phyloP scores from a whole-genome alignment of 1,140 invertebrate genomes.

The Bombus breviceps region DNA sequence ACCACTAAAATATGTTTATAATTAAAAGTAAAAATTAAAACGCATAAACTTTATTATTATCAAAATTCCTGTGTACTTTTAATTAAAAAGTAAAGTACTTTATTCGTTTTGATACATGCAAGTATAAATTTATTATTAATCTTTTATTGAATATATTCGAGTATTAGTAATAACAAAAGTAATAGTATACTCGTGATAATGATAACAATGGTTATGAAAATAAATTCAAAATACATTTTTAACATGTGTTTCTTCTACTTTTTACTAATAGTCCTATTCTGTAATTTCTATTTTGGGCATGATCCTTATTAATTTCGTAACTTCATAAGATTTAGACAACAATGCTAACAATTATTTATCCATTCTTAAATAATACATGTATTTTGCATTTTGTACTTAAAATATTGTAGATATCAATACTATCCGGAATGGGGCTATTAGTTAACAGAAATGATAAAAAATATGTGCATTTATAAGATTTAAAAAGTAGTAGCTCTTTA shows the following conservation, averaged over 20 bases:
- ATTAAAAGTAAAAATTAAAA: constrained; percentile 31
- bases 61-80: constrained; percentile 51
- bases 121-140: constrained; percentile 30
- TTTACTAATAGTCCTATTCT: constrained; percentile 56
- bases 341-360: constrained; percentile 2
- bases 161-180: constrained; percentile 20
- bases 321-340: background rate
- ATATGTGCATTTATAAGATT: constrained; percentile 51
- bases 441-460: constrained; percentile 46
- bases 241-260: constrained; percentile 41
- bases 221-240: constrained; percentile 56
- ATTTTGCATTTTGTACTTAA: constrained; percentile 27
- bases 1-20: constrained; percentile 42
- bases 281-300: background rate
- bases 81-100: constrained; percentile 48
- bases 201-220: constrained; percentile 34
- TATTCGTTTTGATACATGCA: constrained; percentile 9
- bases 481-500: constrained; percentile 33
- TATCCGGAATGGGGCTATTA: constrained; percentile 52
- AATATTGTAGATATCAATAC: constrained; percentile 28
- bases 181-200: constrained; percentile 20
- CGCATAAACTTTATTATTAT: constrained; percentile 6
- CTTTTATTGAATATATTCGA: constrained; percentile 31
- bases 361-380: constrained; percentile 11
- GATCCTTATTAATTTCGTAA: constrained; percentile 4